Conservation (phyloP, 2,113 vertebrate genomes). For the Cyanistes caeruleus region DNA sequence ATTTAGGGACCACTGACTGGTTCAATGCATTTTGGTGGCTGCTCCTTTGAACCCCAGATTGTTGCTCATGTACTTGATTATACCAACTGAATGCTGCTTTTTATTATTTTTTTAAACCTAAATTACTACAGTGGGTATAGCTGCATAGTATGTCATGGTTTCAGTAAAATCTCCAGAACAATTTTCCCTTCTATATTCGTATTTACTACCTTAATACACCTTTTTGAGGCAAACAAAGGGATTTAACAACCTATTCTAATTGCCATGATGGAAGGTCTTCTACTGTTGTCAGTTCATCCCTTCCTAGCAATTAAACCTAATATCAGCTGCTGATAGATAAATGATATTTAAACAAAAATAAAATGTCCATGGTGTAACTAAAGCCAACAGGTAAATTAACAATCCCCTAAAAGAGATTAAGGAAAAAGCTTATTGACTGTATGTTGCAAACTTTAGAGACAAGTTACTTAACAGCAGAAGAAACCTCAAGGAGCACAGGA, state of each 20-base stretch:
- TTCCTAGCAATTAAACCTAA: background rate
- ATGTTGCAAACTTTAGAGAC: background rate
- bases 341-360: background rate
- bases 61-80: background rate
- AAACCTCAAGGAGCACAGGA: background rate
- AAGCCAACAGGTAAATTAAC: background rate
- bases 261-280: background rate
- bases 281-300: background rate
- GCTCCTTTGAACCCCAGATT: background rate
- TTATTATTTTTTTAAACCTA: fast-evolving
- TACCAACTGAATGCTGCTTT: background rate
- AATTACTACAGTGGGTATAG: background rate
- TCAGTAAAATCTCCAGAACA: background rate
- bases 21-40: background rate
- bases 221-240: background rate
- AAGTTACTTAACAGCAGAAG: background rate
- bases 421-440: background rate
- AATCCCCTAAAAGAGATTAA: background rate
- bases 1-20: background rate
- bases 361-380: background rate
- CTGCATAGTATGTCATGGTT: background rate
- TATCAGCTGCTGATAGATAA: background rate
- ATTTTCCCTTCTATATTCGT: background rate
- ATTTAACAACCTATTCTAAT: background rate
- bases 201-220: background rate